Conservation (phyloP, 2,888 invertebrate species). For the Apocheima hispidaria region DNA sequence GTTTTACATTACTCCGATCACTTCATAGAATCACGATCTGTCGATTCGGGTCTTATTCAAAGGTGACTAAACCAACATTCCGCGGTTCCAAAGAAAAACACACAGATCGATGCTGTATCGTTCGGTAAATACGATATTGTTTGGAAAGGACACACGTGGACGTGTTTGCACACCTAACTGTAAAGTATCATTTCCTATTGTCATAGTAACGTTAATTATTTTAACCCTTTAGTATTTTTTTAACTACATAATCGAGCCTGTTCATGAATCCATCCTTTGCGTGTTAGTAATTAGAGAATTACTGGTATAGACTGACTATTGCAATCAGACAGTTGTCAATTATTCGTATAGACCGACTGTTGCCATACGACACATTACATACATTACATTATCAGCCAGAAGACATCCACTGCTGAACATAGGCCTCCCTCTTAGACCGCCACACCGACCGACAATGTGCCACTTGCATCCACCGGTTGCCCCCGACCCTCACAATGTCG, state of each 20-base stretch:
- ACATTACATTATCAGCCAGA: too few relatives aligned
- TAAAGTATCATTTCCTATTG: slow-evolving; percentile 67
- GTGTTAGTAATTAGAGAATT: too few relatives aligned
- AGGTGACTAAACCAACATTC: slow-evolving; percentile 60
- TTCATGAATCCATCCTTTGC: too few relatives aligned
- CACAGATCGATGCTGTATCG: slow-evolving; percentile 52
- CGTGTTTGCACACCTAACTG: slow-evolving; percentile 59
- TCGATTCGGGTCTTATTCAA: slow-evolving; percentile 50
- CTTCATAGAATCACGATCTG: slow-evolving; percentile 53
- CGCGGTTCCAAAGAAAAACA: slow-evolving; percentile 47
- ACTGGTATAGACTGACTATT: neutral
- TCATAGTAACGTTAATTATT: neutral
- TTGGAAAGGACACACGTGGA: slow-evolving; percentile 53
- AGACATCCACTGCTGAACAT: too few relatives aligned
- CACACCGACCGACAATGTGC: too few relatives aligned
- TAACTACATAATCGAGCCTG: too few relatives aligned
- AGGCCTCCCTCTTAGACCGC: too few relatives aligned
- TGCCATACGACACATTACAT: too few relatives aligned
- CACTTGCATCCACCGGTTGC: too few relatives aligned
- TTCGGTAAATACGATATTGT: slow-evolving; percentile 51
- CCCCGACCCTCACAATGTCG: too few relatives aligned
- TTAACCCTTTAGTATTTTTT: neutral
- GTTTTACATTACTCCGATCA: slow-evolving; percentile 62
- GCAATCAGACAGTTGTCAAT: neutral
- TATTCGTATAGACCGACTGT: too few relatives aligned